Evolutionary conservation across 2,797 vertebrate genomes (phyloP).

Genomic region (Phalanger gymnotis): DNA sequence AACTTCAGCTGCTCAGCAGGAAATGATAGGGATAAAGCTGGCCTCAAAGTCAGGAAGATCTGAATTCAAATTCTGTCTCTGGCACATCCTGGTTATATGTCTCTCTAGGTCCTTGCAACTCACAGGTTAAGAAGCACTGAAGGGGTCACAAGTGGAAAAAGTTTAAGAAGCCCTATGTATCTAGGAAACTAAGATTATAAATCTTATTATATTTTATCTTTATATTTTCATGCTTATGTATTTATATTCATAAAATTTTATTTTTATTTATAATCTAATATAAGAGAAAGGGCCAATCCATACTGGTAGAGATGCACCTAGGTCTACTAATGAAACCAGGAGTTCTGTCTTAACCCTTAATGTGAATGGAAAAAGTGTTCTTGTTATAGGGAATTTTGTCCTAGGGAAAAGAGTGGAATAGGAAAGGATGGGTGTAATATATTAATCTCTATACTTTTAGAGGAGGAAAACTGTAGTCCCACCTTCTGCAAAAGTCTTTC

Average conservation of each 20-base stretch:
- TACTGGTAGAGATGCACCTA: background rate
- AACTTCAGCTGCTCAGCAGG: background rate
- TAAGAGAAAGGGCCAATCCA: background rate
- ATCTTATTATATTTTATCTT: background rate
- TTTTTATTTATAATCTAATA: background rate
- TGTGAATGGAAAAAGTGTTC: background rate
- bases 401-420: background rate
- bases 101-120: background rate
- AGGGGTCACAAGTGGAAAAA: too few relatives aligned
- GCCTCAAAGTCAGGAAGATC: background rate
- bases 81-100: background rate
- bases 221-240: background rate
- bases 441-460: background rate
- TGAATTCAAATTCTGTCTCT: background rate
- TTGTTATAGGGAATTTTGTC: background rate
- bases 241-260: too few relatives aligned
- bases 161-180: too few relatives aligned
- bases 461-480: background rate
- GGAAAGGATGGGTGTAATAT: background rate
- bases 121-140: too few relatives aligned
- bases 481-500: background rate
- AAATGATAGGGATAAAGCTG: background rate
- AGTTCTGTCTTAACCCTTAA: background rate
- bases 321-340: background rate
- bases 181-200: background rate